These are phyloP conservation scores for Dicerorhinus sumatrensis DNA, from an alignment of 2,113 vertebrate genomes.

Conservation along the genomic window DNA sequence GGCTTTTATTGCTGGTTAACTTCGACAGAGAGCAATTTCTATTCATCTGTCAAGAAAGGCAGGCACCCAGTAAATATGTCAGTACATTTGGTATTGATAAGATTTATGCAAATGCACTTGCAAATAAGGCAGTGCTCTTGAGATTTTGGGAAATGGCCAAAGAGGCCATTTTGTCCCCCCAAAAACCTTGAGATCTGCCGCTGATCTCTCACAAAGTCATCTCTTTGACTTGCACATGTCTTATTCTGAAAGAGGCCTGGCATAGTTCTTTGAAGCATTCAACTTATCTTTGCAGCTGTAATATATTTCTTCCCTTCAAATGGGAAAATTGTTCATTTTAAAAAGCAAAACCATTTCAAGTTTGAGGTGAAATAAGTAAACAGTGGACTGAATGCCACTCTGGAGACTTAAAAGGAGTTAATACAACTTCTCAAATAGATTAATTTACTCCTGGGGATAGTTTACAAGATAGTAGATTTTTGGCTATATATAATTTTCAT, in stretches of 20 bases:
- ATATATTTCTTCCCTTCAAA: slow-evolving; percentile 65
- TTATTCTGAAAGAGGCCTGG: slow-evolving; percentile 53
- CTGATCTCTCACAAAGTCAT: slow-evolving; percentile 37
- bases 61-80: slow-evolving; percentile 47
- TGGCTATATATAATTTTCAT: slow-evolving; percentile 26
- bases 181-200: neutral
- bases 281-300: slow-evolving; percentile 55
- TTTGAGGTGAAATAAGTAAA: slow-evolving; percentile 52
- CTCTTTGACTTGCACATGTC: slow-evolving; percentile 65
- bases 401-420: slow-evolving; percentile 44
- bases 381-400: neutral
- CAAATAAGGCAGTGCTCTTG: slow-evolving; percentile 19
- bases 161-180: neutral
- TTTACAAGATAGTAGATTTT: slow-evolving; percentile 37
- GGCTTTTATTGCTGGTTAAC: neutral
- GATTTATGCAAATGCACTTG: slow-evolving; percentile 45
- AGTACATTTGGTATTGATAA: slow-evolving; percentile 55
- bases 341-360: slow-evolving; percentile 57
- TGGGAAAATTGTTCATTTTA: slow-evolving; percentile 66
- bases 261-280: slow-evolving; percentile 61
- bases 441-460: neutral
- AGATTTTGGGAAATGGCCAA: slow-evolving; percentile 52
- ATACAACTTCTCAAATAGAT: slow-evolving; percentile 26
- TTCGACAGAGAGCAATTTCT: slow-evolving; percentile 26
- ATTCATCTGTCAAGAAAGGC: slow-evolving; percentile 51